Percentiles rank a stretch among this genome's conserved stretches.
These are phyloP conservation scores for Orchesellides sinensis DNA, from an alignment of 2,888 invertebrate genomes.

Conservation along the genomic window DNA sequence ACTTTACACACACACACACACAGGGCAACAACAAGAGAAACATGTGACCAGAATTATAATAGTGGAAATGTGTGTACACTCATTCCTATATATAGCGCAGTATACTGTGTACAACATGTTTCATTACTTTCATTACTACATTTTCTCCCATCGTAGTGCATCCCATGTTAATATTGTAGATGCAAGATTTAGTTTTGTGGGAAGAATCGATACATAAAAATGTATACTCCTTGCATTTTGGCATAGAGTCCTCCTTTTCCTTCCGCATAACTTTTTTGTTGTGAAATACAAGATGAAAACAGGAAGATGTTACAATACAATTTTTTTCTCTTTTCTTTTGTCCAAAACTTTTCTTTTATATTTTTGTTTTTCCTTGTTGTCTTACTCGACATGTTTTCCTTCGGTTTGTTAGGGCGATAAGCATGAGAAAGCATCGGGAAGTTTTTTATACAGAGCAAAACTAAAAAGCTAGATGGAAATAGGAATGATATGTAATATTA, in stretches of 20 bases:
- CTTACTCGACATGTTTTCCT: neutral
- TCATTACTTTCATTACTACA: neutral
- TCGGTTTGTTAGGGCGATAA: neutral
- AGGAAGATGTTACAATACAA: neutral
- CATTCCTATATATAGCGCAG: neutral
- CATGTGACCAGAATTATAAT: constrained; percentile 44
- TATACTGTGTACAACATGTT: neutral
- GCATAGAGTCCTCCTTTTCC: neutral
- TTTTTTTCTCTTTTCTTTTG: neutral
- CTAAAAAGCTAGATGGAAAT: no score
- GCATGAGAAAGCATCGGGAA: neutral
- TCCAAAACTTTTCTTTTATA: neutral
- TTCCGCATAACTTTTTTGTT: constrained; percentile 4
- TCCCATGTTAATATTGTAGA: constrained; percentile 13
- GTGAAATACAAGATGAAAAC: neutral
- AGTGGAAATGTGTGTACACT: constrained; percentile 9
- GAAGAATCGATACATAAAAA: neutral
- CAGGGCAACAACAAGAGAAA: neutral
- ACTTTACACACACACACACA: constrained; percentile 8
- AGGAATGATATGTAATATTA: no score
- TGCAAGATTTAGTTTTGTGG: constrained; percentile 6
- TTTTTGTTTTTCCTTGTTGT: neutral
- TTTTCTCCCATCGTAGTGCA: no score
- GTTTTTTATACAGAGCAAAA: no score
- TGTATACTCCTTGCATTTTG: neutral